Base-by-base conservation (phyloP, 2,888 invertebrate species). In the Zaprionus bogoriensis region DNA sequence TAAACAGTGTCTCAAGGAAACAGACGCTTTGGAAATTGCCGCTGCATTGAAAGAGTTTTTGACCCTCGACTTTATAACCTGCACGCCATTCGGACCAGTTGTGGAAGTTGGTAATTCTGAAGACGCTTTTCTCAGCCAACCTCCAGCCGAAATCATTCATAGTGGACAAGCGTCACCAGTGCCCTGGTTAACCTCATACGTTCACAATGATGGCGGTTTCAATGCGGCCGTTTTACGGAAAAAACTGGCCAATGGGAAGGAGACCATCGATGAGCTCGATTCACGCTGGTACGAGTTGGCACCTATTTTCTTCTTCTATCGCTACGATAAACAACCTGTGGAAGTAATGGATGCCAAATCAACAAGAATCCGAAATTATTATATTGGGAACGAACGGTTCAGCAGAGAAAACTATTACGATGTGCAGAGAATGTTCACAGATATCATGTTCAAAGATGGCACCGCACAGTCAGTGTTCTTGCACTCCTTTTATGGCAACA, bases 61-160 rank as follows among this genome's bases (percentile, higher is more conserved):
- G 3, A 92, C 92, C 22, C 93, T 92, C 91, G 89, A 94, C n/a
- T 94, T 94, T 80, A 93, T 93, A 87, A 93, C 95, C 61, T 95
- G 94, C 88, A 93, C 94, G 0, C 94, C 95, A 0, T 96, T 96
- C 87, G 94, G 94, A 0, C 95, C 95, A 0, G 94, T 95, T 0
- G 92, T 94, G 0, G 96, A 96, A 76, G 89, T 92, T 0, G 55
- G 87, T 0, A 80, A 84, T 20, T 87, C 90, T 0, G 72, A 89
- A 14, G 91, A 93, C 20, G 93, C 95, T 0, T 94, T 96, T 89
- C 90, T 96, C 4, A 92, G 92, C 0, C 92, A 94, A 60, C 92
- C 94, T 60, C 96, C 96, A 0, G 92, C 92, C 73, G 92, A 92
- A 23, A 92, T 94, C 0, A 92, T 95, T 1, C 92, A 89, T 60